phyloP scores from a whole-genome alignment of 2,888 invertebrate genomes.

The Acleris cristana region DNA sequence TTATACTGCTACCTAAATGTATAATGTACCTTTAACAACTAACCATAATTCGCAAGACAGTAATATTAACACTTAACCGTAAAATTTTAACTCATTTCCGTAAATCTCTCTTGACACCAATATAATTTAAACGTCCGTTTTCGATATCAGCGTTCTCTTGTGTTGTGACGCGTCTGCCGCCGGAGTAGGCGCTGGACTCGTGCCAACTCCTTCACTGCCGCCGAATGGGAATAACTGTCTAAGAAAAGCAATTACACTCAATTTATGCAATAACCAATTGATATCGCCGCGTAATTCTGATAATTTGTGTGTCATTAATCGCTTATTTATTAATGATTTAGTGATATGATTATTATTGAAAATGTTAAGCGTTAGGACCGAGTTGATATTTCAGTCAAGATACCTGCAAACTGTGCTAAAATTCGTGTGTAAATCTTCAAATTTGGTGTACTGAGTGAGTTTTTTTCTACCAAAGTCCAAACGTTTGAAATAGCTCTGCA shows the following conservation, averaged over 20 bases:
- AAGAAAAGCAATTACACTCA: background rate
- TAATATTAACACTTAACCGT: background rate
- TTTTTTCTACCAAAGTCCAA: too few species aligned
- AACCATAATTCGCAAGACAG: too few species aligned
- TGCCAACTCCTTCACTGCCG: constrained; percentile 3
- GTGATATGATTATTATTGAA: background rate
- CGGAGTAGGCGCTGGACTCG: background rate
- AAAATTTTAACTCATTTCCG: background rate
- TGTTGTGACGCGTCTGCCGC: background rate
- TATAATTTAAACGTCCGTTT: constrained; percentile 1
- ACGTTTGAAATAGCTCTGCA: too few species aligned
- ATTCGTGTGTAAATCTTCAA: too few species aligned
- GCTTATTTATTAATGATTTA: constrained; percentile 9
- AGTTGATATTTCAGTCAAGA: too few species aligned
- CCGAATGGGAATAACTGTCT: constrained; percentile 10
- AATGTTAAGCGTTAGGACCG: too few species aligned
- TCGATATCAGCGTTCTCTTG: background rate
- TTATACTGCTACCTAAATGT: too few species aligned
- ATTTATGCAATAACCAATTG: constrained; percentile 21
- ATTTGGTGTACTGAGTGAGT: too few species aligned
- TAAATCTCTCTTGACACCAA: constrained; percentile 1
- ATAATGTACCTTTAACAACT: too few species aligned
- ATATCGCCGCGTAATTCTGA: constrained; percentile 11
- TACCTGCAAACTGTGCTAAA: too few species aligned
- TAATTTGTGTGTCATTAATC: constrained; percentile 15